A percentile compares a stretch with the other conserved stretches of the same genome.
phyloP scores from a whole-genome alignment of 2,797 vertebrate genomes.

The Carapus acus region DNA sequence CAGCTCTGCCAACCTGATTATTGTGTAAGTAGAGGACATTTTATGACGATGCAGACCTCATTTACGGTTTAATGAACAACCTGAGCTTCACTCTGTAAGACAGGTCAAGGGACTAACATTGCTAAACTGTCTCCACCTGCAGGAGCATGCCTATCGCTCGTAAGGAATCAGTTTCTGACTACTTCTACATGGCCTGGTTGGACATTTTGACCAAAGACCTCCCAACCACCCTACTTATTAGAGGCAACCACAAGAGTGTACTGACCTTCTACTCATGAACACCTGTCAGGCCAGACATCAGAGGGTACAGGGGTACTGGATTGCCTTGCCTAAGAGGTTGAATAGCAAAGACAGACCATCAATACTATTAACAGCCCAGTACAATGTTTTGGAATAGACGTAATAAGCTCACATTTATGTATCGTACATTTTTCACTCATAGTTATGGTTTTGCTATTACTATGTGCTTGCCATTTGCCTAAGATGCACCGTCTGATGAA shows the following conservation, averaged over 20 bases:
- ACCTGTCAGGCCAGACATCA: neutral
- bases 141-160: conserved; percentile 97
- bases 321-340: conserved; percentile 12
- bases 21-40: conserved; percentile 81
- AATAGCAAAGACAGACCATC: conserved; percentile 6
- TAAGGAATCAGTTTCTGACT: conserved; percentile 88
- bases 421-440: neutral
- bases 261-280: conserved; percentile 96
- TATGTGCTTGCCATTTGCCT: conserved; percentile 6
- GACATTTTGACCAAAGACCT: conserved; percentile 91
- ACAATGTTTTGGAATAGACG: neutral
- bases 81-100: neutral
- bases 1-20: conserved; percentile 85
- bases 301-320: neutral
- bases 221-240: conserved; percentile 86
- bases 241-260: conserved; percentile 98
- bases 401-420: neutral
- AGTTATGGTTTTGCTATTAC: conserved; percentile 3
- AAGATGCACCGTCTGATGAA: neutral
- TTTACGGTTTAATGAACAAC: neutral
- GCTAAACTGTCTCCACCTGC: conserved; percentile 15
- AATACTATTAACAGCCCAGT: neutral
- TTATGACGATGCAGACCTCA: neutral
- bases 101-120: conserved; percentile 14
- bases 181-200: conserved; percentile 96